These are phyloP conservation scores for Amazona guildingii DNA, from an alignment of 2,113 vertebrate genomes.

Conservation along the genomic window DNA sequence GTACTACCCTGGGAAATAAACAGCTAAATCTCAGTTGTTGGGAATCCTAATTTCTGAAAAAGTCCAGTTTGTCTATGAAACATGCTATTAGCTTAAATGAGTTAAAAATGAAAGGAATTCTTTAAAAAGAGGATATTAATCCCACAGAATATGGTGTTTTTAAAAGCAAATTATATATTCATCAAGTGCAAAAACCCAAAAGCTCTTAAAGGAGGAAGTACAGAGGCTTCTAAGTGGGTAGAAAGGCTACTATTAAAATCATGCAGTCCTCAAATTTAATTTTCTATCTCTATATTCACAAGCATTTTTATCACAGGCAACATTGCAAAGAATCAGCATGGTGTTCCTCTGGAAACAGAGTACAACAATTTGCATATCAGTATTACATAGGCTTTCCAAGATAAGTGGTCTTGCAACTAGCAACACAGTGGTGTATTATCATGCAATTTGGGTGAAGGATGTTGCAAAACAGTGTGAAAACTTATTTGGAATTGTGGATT, in stretches of 20 bases:
- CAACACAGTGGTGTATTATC: not conserved
- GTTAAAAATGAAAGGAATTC: not conserved
- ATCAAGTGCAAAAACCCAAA: not conserved
- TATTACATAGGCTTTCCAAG: conserved; percentile 5
- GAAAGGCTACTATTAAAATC: not conserved
- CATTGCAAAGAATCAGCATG: not conserved
- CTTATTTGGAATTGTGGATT: not conserved
- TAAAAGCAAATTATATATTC: not conserved
- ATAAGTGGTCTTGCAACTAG: not conserved
- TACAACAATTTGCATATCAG: not conserved
- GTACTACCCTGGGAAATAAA: not conserved
- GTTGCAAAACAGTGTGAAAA: not conserved
- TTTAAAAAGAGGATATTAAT: not conserved
- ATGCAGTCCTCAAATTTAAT: not conserved
- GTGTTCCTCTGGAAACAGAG: not conserved
- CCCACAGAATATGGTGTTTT: not conserved
- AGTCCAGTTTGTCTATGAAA: not conserved
- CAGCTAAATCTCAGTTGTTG: not conserved
- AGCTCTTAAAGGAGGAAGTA: not conserved
- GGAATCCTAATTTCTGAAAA: not conserved
- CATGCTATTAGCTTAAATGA: not conserved
- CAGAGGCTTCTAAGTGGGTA: not conserved
- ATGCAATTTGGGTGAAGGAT: not conserved
- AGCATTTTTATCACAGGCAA: not conserved
- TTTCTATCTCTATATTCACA: not conserved